Evolutionary conservation across 2,797 vertebrate species (phyloP), one percentile per base, ranked within the genome.

Genomic region (Caiman crocodilus): DNA sequence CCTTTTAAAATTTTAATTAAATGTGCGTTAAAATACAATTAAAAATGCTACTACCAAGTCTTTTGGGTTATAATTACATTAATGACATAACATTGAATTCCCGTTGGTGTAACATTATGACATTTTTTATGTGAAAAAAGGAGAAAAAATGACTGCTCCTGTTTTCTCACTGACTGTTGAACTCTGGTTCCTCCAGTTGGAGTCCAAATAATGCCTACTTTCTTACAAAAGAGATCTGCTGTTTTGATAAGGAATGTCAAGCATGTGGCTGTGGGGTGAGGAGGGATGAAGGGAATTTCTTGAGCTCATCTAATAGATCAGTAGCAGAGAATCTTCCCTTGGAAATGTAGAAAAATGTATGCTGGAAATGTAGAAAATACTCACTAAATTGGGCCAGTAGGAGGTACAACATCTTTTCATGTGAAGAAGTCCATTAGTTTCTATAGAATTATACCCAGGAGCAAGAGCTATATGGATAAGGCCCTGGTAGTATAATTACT

Each of bases 61-160:
- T 96, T 91, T 87, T 65, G 90, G 92, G 95, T 90, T 90, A 81
- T 90, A 94, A 96, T 96, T 94, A 96, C 91, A 35, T 65, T 85
- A 94, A 76, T 95, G 93, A 95, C 85, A 95, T 91, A 85, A 93
- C 21, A 23, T 65, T 93, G 77, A 26, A 4, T 65, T 76, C 67
- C 71, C 80, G 74, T 93, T 94, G 82, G 35, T 76, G 76, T 90
- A 93, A 90, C 83, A 75, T 21, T 60, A 67, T 79, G 7, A 59
- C 42, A 42, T 42, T 42, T 42, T 42, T 42, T 42, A 42, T 42
- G 42, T 42, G 42, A 42, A 42, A 42, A 42, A 42, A 9, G 42
- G 42, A 9, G 42, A 9, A 42, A 42, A 42, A 42, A 42, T 42
- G 42, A 67, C 1, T 57, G 65, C 65, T 60, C 79, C 30, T 77